These are phyloP conservation scores for Chesias legatella DNA, from an alignment of 2,888 invertebrate species.

Conservation along the genomic window DNA sequence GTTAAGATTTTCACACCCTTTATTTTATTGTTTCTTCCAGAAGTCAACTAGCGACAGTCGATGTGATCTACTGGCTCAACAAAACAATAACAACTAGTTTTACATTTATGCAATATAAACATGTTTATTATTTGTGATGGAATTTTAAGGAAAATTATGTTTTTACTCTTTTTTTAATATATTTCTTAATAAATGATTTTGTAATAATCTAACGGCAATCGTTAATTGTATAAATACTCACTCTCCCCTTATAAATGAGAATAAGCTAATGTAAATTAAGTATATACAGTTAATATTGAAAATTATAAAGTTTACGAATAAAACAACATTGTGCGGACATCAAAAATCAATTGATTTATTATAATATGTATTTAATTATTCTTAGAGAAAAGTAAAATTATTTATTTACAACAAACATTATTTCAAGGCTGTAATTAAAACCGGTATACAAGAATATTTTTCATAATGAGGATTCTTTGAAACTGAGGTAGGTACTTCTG, in stretches of 20 bases:
- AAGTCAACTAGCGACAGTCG: slow-evolving; percentile 35
- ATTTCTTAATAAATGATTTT: slow-evolving; percentile 5
- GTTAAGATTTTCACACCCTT: not conserved
- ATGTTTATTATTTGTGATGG: not conserved
- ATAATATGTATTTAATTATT: slow-evolving; percentile 57
- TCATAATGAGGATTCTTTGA: no score
- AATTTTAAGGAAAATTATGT: no score
- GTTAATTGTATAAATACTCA: no score
- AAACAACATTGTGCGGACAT: slow-evolving; percentile 33
- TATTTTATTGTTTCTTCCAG: slow-evolving; percentile 36
- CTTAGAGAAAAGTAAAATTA: slow-evolving; percentile 56
- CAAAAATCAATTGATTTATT: slow-evolving; percentile 55
- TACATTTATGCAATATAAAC: not conserved
- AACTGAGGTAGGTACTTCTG: not conserved
- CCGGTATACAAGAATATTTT: not conserved
- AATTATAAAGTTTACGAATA: slow-evolving; percentile 20
- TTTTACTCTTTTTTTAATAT: slow-evolving; percentile 1
- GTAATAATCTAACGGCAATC: no score
- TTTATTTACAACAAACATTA: slow-evolving; percentile 63
- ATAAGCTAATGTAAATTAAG: no score
- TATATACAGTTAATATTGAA: no score
- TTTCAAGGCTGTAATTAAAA: slow-evolving; percentile 4
- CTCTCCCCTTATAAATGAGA: no score
- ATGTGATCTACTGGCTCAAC: slow-evolving; percentile 29
- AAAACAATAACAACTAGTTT: slow-evolving; percentile 35